Percentiles rank a stretch among this genome's conserved stretches.
Conservation (phyloP, 2,888 invertebrate genomes). For the Cistogaster globosa region DNA sequence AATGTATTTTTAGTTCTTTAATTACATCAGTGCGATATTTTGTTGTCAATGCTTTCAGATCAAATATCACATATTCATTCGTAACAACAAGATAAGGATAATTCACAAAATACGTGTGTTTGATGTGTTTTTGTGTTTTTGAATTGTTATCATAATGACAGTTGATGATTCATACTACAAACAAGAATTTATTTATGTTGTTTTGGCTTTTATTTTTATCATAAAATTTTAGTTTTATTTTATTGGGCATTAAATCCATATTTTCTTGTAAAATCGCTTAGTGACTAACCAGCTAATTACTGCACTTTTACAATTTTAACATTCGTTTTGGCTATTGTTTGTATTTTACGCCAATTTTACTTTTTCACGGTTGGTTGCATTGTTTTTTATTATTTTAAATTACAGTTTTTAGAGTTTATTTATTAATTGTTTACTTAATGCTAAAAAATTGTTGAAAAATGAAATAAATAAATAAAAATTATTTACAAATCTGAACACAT, state of each 20-base stretch:
- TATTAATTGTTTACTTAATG: no score
- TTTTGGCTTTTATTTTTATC: neutral
- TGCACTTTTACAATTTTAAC: constrained; percentile 12
- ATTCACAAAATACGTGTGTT: neutral
- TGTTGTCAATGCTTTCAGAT: no score
- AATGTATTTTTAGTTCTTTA: no score
- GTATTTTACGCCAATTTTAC: constrained; percentile 49
- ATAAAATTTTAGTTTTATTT: constrained; percentile 40
- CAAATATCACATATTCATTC: no score
- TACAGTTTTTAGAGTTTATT: neutral
- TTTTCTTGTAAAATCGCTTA: no score
- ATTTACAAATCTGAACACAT: no score
- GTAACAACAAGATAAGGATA: neutral
- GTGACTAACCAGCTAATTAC: neutral
- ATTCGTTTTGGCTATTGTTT: constrained; percentile 10
- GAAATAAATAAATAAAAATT: no score
- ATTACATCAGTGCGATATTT: no score
- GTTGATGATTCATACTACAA: constrained; percentile 32
- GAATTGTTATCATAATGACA: constrained; percentile 1
- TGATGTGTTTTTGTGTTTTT: constrained; percentile 5
- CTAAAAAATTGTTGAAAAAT: no score
- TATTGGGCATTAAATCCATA: constrained; percentile 19
- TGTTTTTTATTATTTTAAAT: constrained; percentile 1
- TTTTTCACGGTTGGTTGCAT: constrained; percentile 40
- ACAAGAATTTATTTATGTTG: constrained; percentile 9